Conservation (phyloP, 2,888 invertebrate species). For the Baronia brevicornis region DNA sequence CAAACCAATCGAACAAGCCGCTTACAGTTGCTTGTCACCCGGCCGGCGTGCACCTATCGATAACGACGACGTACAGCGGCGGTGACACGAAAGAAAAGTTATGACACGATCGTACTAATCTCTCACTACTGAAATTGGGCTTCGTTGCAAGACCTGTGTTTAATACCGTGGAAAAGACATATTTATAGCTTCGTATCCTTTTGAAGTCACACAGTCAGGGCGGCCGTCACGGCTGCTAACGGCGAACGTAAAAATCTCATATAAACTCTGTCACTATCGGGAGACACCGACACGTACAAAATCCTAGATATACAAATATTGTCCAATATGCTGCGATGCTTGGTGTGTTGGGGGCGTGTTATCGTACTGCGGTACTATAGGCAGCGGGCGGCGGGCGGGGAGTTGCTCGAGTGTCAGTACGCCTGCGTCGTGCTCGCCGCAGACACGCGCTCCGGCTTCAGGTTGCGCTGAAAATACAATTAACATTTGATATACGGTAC, state of each 20-base stretch:
- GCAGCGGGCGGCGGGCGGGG: slow-evolving; percentile 55
- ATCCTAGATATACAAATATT: too few species aligned
- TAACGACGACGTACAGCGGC: slow-evolving; percentile 2
- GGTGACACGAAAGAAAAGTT: too few species aligned
- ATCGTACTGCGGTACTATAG: slow-evolving; percentile 36
- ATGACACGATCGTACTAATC: too few species aligned
- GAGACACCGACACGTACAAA: slow-evolving; percentile 3
- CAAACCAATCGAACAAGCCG: too few species aligned
- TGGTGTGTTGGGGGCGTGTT: slow-evolving; percentile 7
- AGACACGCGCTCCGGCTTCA: slow-evolving; percentile 60
- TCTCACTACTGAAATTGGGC: too few species aligned
- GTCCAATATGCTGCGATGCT: slow-evolving; percentile 15
- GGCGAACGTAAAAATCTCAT: neutral
- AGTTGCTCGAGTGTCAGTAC: slow-evolving; percentile 59
- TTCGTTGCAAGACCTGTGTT: too few species aligned
- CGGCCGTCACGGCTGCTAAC: too few species aligned
- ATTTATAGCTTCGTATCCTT: too few species aligned
- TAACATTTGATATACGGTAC: slow-evolving; percentile 8
- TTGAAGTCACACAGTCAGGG: slow-evolving; percentile 1
- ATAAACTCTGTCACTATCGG: slow-evolving; percentile 2
- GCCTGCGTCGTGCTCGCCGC: slow-evolving; percentile 67
- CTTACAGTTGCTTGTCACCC: too few species aligned
- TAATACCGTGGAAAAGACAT: too few species aligned
- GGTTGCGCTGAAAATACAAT: slow-evolving; percentile 49
- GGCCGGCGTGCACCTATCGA: too few species aligned